A percentile compares a stretch with the other conserved stretches of the same genome.
Conservation (phyloP, 2,888 invertebrate species). For the Pycnomerus fuliginosus region DNA sequence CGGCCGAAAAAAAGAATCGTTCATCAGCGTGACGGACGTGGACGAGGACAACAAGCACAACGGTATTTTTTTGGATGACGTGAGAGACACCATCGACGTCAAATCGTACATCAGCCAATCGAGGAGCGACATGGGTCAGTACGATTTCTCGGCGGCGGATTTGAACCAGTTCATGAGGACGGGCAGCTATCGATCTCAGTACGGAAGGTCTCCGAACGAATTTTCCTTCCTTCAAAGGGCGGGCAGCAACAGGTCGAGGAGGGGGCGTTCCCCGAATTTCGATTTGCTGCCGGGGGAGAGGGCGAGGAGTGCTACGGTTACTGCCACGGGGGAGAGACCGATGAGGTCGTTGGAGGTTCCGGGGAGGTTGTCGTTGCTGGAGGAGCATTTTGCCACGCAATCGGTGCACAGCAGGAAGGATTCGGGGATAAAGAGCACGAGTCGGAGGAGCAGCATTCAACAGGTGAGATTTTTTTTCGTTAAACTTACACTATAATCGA, state of each 20-base stretch:
- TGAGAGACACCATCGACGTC: conserved; percentile 66
- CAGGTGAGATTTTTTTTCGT: conserved; percentile 61
- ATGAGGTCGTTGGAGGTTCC: conserved; percentile 53
- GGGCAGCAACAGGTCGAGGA: conserved; percentile 54
- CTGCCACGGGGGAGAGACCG: conserved; percentile 50
- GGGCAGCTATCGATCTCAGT: conserved; percentile 70
- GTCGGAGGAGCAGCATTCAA: conserved; percentile 81
- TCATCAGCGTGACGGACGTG: conserved; percentile 26
- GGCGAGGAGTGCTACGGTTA: conserved; percentile 47
- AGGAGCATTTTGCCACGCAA: conserved; percentile 71
- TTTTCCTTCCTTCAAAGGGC: conserved; percentile 49
- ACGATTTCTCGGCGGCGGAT: conserved; percentile 46
- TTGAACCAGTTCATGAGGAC: conserved; percentile 66
- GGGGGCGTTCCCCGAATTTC: conserved; percentile 51
- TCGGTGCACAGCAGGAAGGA: conserved; percentile 84
- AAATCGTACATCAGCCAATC: conserved; percentile 74
- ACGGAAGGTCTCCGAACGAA: conserved; percentile 59
- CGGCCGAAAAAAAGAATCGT: conserved; percentile 35
- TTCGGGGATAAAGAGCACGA: conserved; percentile 84
- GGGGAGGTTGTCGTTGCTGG: conserved; percentile 45
- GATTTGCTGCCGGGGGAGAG: conserved; percentile 44
- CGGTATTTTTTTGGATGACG: conserved; percentile 34
- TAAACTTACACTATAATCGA: too few relatives aligned
- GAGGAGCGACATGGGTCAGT: conserved; percentile 63
- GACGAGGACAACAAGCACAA: conserved; percentile 30